Conservation (phyloP, 2,113 vertebrate species). For the Microcebus lehilahytsara region DNA sequence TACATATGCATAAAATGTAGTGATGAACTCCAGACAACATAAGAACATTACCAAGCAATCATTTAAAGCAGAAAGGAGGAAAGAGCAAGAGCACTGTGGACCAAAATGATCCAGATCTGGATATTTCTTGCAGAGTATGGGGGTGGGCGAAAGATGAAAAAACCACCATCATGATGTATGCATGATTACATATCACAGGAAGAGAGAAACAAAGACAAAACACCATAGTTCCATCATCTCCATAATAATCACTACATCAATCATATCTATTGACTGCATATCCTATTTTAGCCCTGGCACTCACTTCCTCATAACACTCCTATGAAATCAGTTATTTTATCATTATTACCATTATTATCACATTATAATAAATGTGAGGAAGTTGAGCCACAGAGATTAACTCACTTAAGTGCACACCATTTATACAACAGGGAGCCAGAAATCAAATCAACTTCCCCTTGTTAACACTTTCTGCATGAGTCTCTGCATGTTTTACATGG, state of each 20-base stretch:
- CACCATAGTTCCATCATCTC: not conserved
- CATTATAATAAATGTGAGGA: not conserved
- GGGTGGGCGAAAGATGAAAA: not conserved
- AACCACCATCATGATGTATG: rapidly evolving
- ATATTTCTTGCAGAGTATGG: not conserved
- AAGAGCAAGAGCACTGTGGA: not conserved
- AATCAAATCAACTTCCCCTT: not conserved
- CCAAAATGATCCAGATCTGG: not conserved
- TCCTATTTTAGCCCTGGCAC: not conserved
- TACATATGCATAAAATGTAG: not conserved
- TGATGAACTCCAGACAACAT: not conserved
- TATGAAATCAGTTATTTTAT: not conserved
- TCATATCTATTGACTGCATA: not conserved
- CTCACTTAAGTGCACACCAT: not conserved
- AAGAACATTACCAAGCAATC: not conserved
- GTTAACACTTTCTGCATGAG: not conserved
- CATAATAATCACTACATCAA: not conserved
- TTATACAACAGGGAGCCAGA: not conserved
- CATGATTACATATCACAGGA: not conserved
- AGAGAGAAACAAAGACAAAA: not conserved
- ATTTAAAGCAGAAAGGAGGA: not conserved
- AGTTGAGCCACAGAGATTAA: not conserved
- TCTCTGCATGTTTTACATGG: not conserved
- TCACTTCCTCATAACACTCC: not conserved
- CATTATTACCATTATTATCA: not conserved